Evolutionary conservation across 2,113 vertebrate species (phyloP), one percentile per base, ranked within the genome.

Genomic region (Rallus limicola): DNA sequence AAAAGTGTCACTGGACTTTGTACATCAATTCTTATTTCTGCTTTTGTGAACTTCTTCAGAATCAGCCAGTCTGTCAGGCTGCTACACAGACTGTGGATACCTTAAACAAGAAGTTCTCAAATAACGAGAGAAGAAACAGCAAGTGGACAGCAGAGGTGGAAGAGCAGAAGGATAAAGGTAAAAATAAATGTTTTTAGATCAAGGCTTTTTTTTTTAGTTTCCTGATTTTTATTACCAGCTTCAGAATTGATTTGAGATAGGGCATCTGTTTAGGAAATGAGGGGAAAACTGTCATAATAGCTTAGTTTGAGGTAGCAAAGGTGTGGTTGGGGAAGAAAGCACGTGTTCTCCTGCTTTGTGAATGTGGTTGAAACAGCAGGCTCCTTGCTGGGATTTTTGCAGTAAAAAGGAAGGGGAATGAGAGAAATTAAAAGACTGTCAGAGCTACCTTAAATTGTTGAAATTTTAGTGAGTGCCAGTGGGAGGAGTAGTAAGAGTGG

Each of bases 151-250:
- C 94, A 79, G 98, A 98, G 40, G 26, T 93, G 16, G 98, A 98
- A 89, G 98, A 98, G 44, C 96, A 97, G 67, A 97, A 98, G 93
- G 97, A 98, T 26, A 98, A 97, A 98, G 98, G 98, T 98, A 96
- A 93, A 76, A 78, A 38, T 7, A 62, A 52, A 42, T 56, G 19
- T 1, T 0, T 76, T 93, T 69, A 86, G 21, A 46, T 67, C 13
- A 29, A 67, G 24, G 9, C 3, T 21, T 14, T 10, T 48, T 13
- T 68, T 20, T 5, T 36, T 69, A 48, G 7, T 59, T 85, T 33
- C 28, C 29, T 85, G 80, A 13, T 12, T 67, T 82, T 86, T 82
- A 58, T 88, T 76, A n/a, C 11, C 6, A 63, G 67, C 24, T 6
- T 68, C 21, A 69, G 67, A 85, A 60, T 88, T 75, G 58, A 44